phyloP scores from a whole-genome alignment of 2,888 invertebrate genomes.

The Elegia similella region DNA sequence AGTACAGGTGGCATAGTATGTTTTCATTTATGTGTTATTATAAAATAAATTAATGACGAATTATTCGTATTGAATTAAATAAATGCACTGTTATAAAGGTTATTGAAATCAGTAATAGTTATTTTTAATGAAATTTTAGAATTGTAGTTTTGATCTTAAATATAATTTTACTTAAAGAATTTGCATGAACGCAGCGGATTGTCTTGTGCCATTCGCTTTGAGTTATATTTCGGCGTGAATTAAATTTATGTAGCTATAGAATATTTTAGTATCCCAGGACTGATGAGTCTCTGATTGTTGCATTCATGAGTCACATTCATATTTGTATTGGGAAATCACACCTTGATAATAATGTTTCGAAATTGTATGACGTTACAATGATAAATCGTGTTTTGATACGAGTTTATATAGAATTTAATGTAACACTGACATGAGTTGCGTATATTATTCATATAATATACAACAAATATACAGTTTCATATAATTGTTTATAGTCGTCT shows the following conservation, averaged over 20 bases:
- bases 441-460: conserved; percentile 16
- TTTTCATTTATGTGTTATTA: conserved; percentile 43
- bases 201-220: conserved; percentile 44
- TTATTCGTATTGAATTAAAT: conserved; percentile 26
- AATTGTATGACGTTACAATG: conserved; percentile 45
- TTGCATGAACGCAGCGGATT: conserved; percentile 32
- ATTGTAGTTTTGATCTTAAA: conserved; percentile 26
- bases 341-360: conserved; percentile 37
- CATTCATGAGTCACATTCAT: conserved; percentile 21
- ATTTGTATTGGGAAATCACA: conserved; percentile 33
- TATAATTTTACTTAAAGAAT: conserved; percentile 29
- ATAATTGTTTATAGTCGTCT: too few species aligned
- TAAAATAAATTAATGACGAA: conserved; percentile 39
- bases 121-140: conserved; percentile 25
- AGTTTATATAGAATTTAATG: conserved; percentile 40
- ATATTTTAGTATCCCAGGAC: conserved; percentile 24
- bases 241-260: conserved; percentile 26
- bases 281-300: conserved; percentile 22
- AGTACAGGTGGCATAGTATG: conserved; percentile 50
- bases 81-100: conserved; percentile 24
- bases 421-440: conserved; percentile 22
- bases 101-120: conserved; percentile 18
- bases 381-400: conserved; percentile 47
- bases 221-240: conserved; percentile 23
- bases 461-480: neutral